Conservation (phyloP, 2,797 vertebrate genomes). For the Acanthurus lineatus region DNA sequence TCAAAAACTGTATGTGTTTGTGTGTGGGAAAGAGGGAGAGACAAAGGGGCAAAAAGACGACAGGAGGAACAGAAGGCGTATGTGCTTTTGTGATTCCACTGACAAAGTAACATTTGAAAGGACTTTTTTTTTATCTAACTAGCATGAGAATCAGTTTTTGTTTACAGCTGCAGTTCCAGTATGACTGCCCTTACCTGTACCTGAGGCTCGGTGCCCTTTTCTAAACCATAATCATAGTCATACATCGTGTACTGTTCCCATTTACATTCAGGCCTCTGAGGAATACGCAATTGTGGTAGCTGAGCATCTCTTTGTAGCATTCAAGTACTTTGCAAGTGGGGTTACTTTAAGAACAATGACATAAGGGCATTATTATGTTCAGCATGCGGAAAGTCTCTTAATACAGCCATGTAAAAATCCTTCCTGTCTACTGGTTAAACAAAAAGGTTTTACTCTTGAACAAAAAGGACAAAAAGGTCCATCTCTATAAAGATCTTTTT, state of each 20-base stretch:
- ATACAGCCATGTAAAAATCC: constrained; percentile 3
- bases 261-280: constrained; percentile 60
- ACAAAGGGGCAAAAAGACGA: constrained; percentile 46
- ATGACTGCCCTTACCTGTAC: constrained; percentile 56
- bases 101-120: constrained; percentile 66
- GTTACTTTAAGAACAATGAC: constrained; percentile 60
- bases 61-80: constrained; percentile 45
- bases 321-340: constrained; percentile 52
- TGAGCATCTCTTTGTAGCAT: constrained; percentile 57
- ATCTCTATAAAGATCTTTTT: no score
- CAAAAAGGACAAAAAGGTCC: no score
- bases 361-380: constrained; percentile 39
- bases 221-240: constrained; percentile 56
- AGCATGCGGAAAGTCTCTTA: constrained; percentile 28
- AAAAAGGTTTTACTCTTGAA: no score
- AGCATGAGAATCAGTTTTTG: constrained; percentile 61
- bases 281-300: constrained; percentile 42
- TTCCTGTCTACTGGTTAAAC: no score
- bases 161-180: constrained; percentile 62
- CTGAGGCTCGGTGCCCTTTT: constrained; percentile 57
- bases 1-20: constrained; percentile 49
- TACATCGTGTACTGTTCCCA: constrained; percentile 44
- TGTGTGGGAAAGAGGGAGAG: constrained; percentile 25
- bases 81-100: constrained; percentile 64
- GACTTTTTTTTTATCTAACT: constrained; percentile 53